These are phyloP conservation scores for Philopedon plagiatum DNA, from an alignment of 2,888 invertebrate species.

Conservation along the genomic window DNA sequence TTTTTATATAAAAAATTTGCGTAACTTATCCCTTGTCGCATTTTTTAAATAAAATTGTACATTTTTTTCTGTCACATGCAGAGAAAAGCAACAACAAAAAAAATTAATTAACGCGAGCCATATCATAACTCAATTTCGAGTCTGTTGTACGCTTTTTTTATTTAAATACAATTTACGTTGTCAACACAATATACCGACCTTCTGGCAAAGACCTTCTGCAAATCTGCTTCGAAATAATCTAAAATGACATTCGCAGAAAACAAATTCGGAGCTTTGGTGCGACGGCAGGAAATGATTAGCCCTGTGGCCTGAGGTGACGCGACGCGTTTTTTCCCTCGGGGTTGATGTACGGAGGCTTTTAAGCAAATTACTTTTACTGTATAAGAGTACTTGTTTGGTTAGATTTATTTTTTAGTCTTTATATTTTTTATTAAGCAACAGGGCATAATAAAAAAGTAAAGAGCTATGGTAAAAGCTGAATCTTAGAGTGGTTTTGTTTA, in stretches of 20 bases:
- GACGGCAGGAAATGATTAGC: constrained; percentile 44
- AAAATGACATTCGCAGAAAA: constrained; percentile 40
- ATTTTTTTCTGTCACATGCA: too few relatives aligned
- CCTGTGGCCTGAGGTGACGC: constrained; percentile 40
- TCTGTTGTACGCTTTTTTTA: not conserved
- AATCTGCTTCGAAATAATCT: constrained; percentile 36
- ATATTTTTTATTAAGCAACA: not conserved
- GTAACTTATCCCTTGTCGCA: too few relatives aligned
- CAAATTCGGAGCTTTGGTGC: constrained; percentile 36
- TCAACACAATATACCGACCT: not conserved
- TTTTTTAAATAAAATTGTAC: too few relatives aligned
- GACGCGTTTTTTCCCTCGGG: constrained; percentile 27
- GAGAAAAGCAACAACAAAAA: too few relatives aligned
- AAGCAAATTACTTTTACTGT: constrained; percentile 1
- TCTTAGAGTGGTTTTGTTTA: too few relatives aligned
- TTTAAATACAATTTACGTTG: not conserved
- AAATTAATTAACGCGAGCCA: too few relatives aligned
- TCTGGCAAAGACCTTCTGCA: constrained; percentile 31
- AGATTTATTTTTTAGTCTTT: not conserved
- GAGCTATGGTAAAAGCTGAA: too few relatives aligned
- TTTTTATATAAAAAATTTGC: too few relatives aligned
- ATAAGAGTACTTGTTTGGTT: not conserved
- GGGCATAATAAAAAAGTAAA: not conserved
- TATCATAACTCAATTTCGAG: not conserved
- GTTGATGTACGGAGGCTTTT: constrained; percentile 7